Conservation (phyloP, 2,888 invertebrate genomes). For the Diadegma fenestrale region DNA sequence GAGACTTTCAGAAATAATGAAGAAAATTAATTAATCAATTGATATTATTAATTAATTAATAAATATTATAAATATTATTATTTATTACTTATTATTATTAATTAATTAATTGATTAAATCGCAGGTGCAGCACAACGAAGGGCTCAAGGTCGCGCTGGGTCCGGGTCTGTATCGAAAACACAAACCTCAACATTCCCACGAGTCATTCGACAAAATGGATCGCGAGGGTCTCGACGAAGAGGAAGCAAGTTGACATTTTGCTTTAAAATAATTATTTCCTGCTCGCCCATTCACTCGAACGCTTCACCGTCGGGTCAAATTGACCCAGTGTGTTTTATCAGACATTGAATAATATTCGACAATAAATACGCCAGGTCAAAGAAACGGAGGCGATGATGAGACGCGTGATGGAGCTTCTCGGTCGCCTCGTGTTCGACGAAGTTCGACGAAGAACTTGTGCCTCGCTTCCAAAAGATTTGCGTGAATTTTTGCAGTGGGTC, state of each 20-base stretch:
- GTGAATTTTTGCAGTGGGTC: constrained; percentile 77
- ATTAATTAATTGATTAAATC: too few species aligned
- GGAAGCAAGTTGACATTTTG: constrained; percentile 63
- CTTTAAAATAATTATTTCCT: too few species aligned
- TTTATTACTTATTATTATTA: too few species aligned
- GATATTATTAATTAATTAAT: too few species aligned
- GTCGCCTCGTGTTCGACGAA: constrained; percentile 75
- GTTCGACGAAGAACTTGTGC: constrained; percentile 77
- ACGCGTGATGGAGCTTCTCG: constrained; percentile 75
- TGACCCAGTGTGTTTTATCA: not conserved
- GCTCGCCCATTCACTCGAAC: too few species aligned
- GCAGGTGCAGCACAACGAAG: constrained; percentile 75
- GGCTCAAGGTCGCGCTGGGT: constrained; percentile 73
- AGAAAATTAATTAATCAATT: not conserved
- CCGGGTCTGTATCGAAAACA: constrained; percentile 74
- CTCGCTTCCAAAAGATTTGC: constrained; percentile 74
- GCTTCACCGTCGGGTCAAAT: too few species aligned
- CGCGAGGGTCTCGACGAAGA: constrained; percentile 69
- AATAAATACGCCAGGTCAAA: constrained; percentile 68
- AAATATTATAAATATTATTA: too few species aligned
- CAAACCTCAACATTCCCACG: constrained; percentile 68
- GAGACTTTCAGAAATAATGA: not conserved
- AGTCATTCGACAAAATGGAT: constrained; percentile 68
- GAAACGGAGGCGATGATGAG: constrained; percentile 75
- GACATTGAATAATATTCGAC: not conserved